Conservation (phyloP, 2,888 invertebrate species). For the Digitonthophagus gazella region DNA sequence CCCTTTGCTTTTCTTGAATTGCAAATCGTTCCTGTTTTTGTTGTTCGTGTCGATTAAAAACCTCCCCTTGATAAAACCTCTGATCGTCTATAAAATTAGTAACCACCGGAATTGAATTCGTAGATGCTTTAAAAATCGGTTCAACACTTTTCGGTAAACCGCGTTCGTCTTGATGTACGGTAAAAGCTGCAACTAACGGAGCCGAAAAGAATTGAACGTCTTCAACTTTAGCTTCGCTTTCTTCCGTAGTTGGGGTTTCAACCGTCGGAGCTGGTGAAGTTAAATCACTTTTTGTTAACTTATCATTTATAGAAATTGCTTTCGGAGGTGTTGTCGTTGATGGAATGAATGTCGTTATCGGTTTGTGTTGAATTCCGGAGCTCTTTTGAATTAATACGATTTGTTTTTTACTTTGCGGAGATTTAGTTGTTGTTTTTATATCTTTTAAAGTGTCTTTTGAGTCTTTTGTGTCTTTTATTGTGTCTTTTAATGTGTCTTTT, state of each 20-base stretch:
- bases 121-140: constrained; percentile 62
- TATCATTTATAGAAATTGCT: constrained; percentile 30
- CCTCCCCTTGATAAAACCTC: constrained; percentile 32
- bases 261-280: constrained; percentile 50
- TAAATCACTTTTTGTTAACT: constrained; percentile 42
- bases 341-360: constrained; percentile 35
- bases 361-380: constrained; percentile 39
- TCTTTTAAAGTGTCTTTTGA: constrained; percentile 17
- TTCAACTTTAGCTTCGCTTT: constrained; percentile 63
- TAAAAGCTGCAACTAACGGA: constrained; percentile 80
- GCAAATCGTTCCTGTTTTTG: constrained; percentile 42
- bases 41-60: constrained; percentile 29
- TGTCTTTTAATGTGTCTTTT: no score
- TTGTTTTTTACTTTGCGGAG: constrained; percentile 29
- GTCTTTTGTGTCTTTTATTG: no score
- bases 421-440: constrained; percentile 21
- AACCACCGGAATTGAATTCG: constrained; percentile 35
- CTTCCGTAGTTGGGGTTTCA: constrained; percentile 65
- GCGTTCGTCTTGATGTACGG: constrained; percentile 77
- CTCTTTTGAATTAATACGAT: constrained; percentile 45
- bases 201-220: constrained; percentile 79
- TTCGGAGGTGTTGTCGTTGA: constrained; percentile 15
- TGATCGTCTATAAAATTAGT: constrained; percentile 33
- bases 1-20: constrained; percentile 65
- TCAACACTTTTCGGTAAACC: constrained; percentile 79